Evolutionary conservation across 1,140 invertebrate genomes (phyloP), one percentile per base, ranked within the genome.

Genomic region (Eupristina koningsbergeri): DNA sequence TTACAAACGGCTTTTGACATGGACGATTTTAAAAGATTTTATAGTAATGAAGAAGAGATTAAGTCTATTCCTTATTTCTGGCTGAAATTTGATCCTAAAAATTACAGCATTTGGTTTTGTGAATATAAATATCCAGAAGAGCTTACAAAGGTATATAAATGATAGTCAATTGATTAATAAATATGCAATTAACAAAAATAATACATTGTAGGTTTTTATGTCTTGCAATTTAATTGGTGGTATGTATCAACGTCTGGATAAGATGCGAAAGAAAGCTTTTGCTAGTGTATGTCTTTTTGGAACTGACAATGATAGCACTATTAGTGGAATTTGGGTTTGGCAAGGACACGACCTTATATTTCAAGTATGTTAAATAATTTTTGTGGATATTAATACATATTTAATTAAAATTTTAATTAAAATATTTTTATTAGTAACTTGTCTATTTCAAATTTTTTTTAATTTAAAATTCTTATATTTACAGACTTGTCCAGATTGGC

Each of bases 211-310:
- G 94, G 94, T 88, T 17, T 92, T 91, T 39, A 92, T 93, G 91
- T 92, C 92, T 50, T 91, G 90, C 81, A 92, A 92, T 87, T 86
- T 93, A 81, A 92, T 92, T 81, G 86, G 90, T 87, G 96, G 96
- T 87, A 99, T 99, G 98, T 99, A 96, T 94, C 99, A 99, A 93
- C 95, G 99, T 86, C 93, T 99, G 85, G 99, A 99, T 87, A 99
- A 99, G 93, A 96, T 99, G 96, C 95, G 98, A 86, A 99, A 99
- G 93, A 95, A 97, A 90, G 96, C 98, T 0, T 99, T 99, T 93
- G 97, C 96, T 36, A 99, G 98, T 63, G 95, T 97, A 84, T 96
- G 97, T 91, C 93, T 99, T 34, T 99, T 99, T 92, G 98, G 99
- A 67, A 94, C 95, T 86, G 97, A 99, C 91, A 96, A 98, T 89